Evolutionary conservation across 2,888 invertebrate genomes (phyloP), one percentile per base, ranked within the genome.

Genomic region (Callinectes sapidus): DNA sequence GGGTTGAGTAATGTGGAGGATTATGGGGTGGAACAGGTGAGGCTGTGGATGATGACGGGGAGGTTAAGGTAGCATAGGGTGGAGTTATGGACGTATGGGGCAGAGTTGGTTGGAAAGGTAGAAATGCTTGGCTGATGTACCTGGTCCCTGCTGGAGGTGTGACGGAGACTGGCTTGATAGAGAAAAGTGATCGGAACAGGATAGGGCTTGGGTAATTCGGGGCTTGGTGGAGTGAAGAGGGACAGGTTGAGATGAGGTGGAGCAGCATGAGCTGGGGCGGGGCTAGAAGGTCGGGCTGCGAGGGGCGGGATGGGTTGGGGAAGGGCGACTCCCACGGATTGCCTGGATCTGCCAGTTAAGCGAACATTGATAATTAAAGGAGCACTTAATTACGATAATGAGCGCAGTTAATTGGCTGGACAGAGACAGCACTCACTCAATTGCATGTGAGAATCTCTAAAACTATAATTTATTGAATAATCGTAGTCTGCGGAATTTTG

Each of bases 391-490:
- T 77, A 28, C 71, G 23, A 28, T 1, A 77, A 77, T 77, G 71
- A 77, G 71, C n/a, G 71, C n/a, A n/a, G 71, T 77, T 48, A 77
- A 77, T 77, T 77, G 71, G 71, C 71, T 32, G n/a, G 71, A 32
- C 71, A 77, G 28, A 77, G 71, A 77, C 71, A n/a, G 6, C 71
- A 77, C 71, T 32, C 71, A 77, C 23, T 61, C 61, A 23, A 61
- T 61, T 23, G 18, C 61, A 61, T 61, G 61, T 61, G 23, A 61
- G 61, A 61, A 61, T 61, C 23, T 61, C 13, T 23, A 23, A 61
- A 61, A 61, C 61, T 61, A 61, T 61, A 61, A 61, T 61, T 61
- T 23, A n/a, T 61, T 61, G 23, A 61, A 6, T 23, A 61, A 23
- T 61, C 61, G 5, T 61, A 18, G 23, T 61, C 61, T 61, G 23